These are phyloP conservation scores for Rhaphigaster nebulosa DNA, from an alignment of 2,888 invertebrate genomes.

Conservation along the genomic window DNA sequence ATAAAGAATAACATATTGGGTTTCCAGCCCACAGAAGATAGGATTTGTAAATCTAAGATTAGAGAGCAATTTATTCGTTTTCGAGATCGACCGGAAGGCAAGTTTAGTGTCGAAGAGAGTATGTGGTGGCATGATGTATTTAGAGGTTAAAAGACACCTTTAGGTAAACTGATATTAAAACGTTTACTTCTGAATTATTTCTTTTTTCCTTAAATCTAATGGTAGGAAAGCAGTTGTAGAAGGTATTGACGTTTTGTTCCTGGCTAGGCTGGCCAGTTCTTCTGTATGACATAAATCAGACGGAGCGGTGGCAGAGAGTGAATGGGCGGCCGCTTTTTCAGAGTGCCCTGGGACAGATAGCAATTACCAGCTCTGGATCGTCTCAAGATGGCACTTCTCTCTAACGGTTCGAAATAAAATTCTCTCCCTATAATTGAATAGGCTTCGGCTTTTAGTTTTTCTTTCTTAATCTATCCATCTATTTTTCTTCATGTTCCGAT, in stretches of 20 bases:
- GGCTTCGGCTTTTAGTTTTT: not conserved
- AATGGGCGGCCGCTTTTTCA: not conserved
- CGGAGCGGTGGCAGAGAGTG: not conserved
- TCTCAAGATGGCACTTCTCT: not conserved
- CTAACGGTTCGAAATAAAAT: conserved; percentile 9
- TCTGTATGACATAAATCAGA: conserved; percentile 33
- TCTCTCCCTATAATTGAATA: conserved; percentile 23
- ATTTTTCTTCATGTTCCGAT: not conserved
- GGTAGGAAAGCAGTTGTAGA: not conserved
- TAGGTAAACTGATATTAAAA: too few relatives aligned
- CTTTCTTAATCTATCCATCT: not conserved
- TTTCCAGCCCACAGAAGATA: too few relatives aligned
- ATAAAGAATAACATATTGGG: too few relatives aligned
- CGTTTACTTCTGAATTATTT: too few relatives aligned
- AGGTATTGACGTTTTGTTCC: not conserved
- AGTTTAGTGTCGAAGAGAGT: too few relatives aligned
- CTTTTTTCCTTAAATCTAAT: not conserved
- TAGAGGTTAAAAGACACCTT: too few relatives aligned
- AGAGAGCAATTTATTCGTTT: too few relatives aligned
- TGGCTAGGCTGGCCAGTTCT: not conserved
- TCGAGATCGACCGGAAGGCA: too few relatives aligned
- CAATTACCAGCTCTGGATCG: conserved; percentile 14
- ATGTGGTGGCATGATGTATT: too few relatives aligned
- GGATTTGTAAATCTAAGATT: too few relatives aligned
- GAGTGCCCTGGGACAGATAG: conserved; percentile 10